Percentiles rank a stretch among this genome's conserved stretches.
phyloP scores from a whole-genome alignment of 2,888 invertebrate genomes.

The Gryllus longicercus region DNA sequence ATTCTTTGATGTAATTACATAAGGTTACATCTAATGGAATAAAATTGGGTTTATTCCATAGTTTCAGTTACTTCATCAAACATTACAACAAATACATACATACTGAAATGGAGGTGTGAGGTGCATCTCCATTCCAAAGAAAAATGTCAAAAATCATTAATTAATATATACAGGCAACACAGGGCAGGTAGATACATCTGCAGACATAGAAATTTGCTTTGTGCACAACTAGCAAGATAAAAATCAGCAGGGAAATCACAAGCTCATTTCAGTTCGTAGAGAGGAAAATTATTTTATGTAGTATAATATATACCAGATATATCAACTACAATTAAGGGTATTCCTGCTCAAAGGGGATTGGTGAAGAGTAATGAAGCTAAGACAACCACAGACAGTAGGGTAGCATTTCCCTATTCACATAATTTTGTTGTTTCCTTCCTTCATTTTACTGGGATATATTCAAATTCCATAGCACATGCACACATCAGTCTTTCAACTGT shows the following conservation, averaged over 20 bases:
- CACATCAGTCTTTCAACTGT: slow-evolving; percentile 2
- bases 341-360: not conserved
- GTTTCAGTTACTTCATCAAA: not conserved
- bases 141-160: not conserved
- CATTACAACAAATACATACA: slow-evolving; percentile 4
- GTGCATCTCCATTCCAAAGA: not conserved
- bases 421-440: not conserved
- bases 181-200: not conserved
- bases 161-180: not conserved
- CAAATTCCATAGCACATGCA: not conserved
- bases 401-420: not conserved
- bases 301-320: not conserved
- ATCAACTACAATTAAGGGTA: not conserved
- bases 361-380: not conserved
- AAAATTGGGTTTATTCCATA: not conserved
- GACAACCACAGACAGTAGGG: not conserved
- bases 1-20: not conserved
- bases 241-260: slow-evolving; percentile 3
- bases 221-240: not conserved
- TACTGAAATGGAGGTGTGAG: not conserved
- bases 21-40: slow-evolving; percentile 1
- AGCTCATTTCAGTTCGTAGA: not conserved
- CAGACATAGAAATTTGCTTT: not conserved
- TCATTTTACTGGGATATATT: not conserved
- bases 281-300: not conserved